phyloP scores from a whole-genome alignment of 2,113 vertebrate species.

The Cichladusa arquata region DNA sequence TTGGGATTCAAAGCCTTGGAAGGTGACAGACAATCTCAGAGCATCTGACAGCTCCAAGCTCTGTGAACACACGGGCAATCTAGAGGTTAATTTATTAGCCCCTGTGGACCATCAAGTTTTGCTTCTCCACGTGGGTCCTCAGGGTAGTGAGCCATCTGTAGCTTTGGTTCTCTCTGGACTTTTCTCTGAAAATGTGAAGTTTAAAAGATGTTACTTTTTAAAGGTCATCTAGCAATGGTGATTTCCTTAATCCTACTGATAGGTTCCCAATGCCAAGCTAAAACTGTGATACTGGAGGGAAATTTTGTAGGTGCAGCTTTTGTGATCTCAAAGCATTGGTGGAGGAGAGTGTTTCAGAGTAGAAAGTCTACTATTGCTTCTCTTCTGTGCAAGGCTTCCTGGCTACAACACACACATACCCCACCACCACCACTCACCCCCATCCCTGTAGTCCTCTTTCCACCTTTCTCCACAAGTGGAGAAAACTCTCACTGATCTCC shows the following conservation, averaged over 20 bases:
- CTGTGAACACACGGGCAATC: neutral
- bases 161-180: neutral
- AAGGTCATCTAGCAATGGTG: neutral
- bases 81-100: neutral
- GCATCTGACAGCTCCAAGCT: neutral
- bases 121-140: neutral
- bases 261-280: neutral
- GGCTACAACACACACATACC: neutral
- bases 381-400: neutral
- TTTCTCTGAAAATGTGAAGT: neutral
- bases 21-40: neutral
- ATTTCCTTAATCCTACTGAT: neutral
- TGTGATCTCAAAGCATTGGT: neutral
- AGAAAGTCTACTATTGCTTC: neutral
- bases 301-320: neutral
- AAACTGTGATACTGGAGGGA: neutral
- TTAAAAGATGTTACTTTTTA: neutral
- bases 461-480: neutral
- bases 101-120: neutral
- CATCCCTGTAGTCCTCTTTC: neutral
- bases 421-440: fast-evolving
- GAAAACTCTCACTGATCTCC: neutral
- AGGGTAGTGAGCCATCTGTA: neutral
- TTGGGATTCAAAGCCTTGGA: neutral
- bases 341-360: neutral